Evolutionary conservation across 2,113 vertebrate genomes (phyloP).

Genomic region (Coracopsis vasa): DNA sequence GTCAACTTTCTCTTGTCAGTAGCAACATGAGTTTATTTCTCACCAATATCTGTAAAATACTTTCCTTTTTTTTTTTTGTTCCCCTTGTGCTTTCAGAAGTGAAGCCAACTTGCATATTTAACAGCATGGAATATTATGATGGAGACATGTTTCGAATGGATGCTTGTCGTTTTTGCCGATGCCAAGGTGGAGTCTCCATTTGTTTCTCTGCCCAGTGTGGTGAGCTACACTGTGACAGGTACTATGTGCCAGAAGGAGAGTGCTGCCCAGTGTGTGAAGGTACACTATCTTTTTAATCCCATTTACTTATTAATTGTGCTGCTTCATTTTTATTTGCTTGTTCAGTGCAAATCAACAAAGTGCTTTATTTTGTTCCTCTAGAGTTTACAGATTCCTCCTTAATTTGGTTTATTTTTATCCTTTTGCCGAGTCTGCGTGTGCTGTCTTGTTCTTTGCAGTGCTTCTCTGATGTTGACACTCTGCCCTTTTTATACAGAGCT

Average conservation of each 20-base stretch:
- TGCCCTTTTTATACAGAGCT: background rate
- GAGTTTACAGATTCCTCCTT: background rate
- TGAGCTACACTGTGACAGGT: slow-evolving; percentile 83
- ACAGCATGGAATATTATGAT: slow-evolving; percentile 83
- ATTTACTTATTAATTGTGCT: background rate
- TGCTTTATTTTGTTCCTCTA: background rate
- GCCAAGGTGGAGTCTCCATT: slow-evolving; percentile 87
- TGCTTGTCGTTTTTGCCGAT: slow-evolving; percentile 86
- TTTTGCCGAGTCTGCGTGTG: background rate
- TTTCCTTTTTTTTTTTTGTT: background rate
- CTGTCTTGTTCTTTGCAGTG: background rate
- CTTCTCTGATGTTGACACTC: background rate
- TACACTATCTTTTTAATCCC: background rate
- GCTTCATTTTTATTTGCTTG: background rate
- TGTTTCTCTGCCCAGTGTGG: slow-evolving; percentile 90
- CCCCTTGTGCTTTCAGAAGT: slow-evolving; percentile 75
- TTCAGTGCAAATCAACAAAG: background rate
- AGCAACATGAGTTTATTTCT: background rate
- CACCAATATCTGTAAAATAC: background rate
- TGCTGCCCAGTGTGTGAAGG: slow-evolving; percentile 92
- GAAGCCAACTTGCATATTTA: slow-evolving; percentile 85
- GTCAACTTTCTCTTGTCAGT: background rate
- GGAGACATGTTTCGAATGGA: slow-evolving; percentile 91
- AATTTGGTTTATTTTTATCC: background rate
- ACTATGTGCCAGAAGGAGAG: slow-evolving; percentile 87